These are phyloP conservation scores for Poecilia latipinna DNA, from an alignment of 2,113 vertebrate species.

Conservation along the genomic window DNA sequence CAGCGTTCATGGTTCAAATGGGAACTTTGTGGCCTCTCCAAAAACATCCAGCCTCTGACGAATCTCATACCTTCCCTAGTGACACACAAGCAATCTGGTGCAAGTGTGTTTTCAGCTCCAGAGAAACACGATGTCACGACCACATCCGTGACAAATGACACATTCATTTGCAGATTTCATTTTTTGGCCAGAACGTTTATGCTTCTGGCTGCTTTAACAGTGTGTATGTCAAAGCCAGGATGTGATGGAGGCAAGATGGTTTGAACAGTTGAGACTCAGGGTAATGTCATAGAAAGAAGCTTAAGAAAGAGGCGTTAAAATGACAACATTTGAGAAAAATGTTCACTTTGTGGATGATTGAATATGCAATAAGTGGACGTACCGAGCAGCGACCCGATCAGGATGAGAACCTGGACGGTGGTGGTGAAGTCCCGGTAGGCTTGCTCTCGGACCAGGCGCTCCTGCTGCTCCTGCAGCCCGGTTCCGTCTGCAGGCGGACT, in stretches of 20 bases:
- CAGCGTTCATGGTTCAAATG: slow-evolving; percentile 13
- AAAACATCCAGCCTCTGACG: not conserved
- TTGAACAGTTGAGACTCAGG: no score
- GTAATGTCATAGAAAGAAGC: no score
- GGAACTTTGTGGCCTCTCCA: not conserved
- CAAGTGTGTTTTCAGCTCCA: not conserved
- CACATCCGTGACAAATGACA: slow-evolving; percentile 17
- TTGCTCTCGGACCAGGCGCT: slow-evolving; percentile 75
- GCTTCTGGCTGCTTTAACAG: slow-evolving; percentile 13
- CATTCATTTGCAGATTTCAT: slow-evolving; percentile 5
- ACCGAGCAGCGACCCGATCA: slow-evolving; percentile 91
- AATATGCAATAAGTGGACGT: slow-evolving; percentile 60
- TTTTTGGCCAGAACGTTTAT: slow-evolving; percentile 10
- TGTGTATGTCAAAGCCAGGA: slow-evolving; percentile 12
- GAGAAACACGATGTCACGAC: slow-evolving; percentile 2
- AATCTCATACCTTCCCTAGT: slow-evolving; percentile 5
- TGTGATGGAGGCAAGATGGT: not conserved
- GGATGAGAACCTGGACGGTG: slow-evolving; percentile 88
- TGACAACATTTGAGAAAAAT: no score
- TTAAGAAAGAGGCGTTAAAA: no score
- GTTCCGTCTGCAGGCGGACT: slow-evolving; percentile 63
- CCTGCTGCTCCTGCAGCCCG: slow-evolving; percentile 41
- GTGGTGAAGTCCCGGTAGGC: slow-evolving; percentile 91
- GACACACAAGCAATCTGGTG: not conserved
- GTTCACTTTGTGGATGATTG: not conserved